Evolutionary conservation across 1,140 invertebrate genomes (phyloP).

Genomic region (Panulirus ornatus): DNA sequence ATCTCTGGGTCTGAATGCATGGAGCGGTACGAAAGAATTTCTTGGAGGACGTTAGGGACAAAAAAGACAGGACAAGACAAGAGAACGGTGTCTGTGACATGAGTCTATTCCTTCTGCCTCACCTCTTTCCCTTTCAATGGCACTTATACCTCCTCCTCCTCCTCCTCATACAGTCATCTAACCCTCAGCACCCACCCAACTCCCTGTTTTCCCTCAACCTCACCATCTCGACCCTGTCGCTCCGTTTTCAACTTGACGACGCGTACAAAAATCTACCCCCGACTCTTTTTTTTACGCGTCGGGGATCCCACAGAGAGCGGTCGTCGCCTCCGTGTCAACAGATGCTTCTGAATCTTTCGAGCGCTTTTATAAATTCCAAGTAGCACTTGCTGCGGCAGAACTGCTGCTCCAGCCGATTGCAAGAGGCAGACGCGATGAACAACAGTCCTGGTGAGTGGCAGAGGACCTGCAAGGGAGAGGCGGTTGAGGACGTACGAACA

Average conservation of each 20-base stretch:
- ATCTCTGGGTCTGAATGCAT: too few species aligned
- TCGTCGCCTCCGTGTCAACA: constrained; percentile 28
- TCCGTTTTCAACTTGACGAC: constrained; percentile 4
- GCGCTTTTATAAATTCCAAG: neutral
- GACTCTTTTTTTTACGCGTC: neutral
- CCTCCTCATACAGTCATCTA: too few species aligned
- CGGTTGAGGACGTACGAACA: neutral
- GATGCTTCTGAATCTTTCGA: constrained; percentile 10
- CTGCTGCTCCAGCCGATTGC: neutral
- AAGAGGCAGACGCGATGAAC: neutral
- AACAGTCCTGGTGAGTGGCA: neutral
- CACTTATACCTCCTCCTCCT: neutral
- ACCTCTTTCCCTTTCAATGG: too few species aligned
- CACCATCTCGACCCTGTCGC: neutral
- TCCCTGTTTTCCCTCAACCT: neutral
- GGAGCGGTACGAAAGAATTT: too few species aligned
- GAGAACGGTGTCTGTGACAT: too few species aligned
- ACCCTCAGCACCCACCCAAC: neutral
- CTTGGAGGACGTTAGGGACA: too few species aligned
- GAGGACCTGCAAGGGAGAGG: neutral
- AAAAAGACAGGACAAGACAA: too few species aligned
- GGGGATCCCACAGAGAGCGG: constrained; percentile 10
- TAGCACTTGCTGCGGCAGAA: neutral
- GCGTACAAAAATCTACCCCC: neutral
- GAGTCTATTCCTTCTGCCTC: too few species aligned